Evolutionary conservation across 2,113 vertebrate species (phyloP).

Genomic region (Tragelaphus strepsiceros): DNA sequence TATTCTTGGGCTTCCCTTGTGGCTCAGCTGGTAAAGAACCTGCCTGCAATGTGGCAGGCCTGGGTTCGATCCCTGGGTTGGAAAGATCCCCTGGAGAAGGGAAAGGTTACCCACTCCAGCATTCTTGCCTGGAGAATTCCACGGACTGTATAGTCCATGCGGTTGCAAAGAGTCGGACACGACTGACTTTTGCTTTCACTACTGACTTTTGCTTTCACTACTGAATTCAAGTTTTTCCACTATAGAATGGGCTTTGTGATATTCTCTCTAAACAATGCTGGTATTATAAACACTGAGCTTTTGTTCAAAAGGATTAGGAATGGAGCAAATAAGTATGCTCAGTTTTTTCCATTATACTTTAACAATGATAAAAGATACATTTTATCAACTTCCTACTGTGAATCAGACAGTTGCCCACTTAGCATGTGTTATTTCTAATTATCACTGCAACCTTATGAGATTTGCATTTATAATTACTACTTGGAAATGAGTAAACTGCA

Average conservation of each 20-base stretch:
- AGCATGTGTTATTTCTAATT: neutral
- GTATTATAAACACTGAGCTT: neutral
- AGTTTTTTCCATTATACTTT: conserved; percentile 12
- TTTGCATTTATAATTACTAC: neutral
- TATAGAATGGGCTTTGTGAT: neutral
- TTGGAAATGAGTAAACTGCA: neutral
- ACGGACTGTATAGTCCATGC: neutral
- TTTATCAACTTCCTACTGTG: neutral
- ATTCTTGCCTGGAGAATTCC: neutral
- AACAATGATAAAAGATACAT: neutral
- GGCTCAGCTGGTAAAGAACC: neutral
- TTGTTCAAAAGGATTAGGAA: neutral
- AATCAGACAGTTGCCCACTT: neutral
- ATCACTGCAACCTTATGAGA: neutral
- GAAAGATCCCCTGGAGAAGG: neutral
- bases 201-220: neutral
- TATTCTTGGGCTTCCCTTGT: neutral
- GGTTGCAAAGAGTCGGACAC: neutral
- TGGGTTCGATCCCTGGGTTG: neutral
- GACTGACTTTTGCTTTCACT: neutral
- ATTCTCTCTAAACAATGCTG: neutral
- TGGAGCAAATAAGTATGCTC: neutral
- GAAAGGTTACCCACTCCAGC: neutral
- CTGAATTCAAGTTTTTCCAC: neutral
- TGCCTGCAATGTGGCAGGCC: neutral